Base-by-base conservation (phyloP, 2,888 invertebrate species). In the Tiliacea citrago region DNA sequence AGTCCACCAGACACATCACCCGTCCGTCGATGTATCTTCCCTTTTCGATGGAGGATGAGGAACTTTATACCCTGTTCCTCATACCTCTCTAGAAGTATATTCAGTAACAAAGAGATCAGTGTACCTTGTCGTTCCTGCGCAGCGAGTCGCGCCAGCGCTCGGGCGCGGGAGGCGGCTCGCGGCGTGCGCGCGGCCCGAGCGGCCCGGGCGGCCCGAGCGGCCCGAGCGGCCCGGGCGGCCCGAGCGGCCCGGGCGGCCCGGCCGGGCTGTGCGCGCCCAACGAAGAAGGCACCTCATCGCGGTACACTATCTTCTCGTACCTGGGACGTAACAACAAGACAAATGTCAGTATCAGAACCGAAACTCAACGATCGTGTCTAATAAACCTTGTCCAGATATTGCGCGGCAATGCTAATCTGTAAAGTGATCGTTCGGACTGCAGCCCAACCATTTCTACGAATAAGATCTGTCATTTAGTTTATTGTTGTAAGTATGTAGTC, bases 141-240 rank as follows among this genome's bases (percentile, higher is more conserved):
- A 97, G 93, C 53, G 97, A 97, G 86, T 97, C 97, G 10, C 97
- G 93, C 97, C 97, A 97, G 72, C 96, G 93, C 84, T 96, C 97
- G 71, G 93, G 84, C 47, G 87, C 71, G 49, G 68, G 65, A 35
- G 66, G 60, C 60, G 70, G 75, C 60, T 16, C 24, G 45, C 18
- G 45, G 0, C 45, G 51, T 39, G 67, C 21, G 10, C 39, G 51
- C 5, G 5, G 9, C 2, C 12, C 13, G 47, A 13, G 6, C 45
- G 53, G 10, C 1, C 21, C 21, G 42, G 1, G 45, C 8, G 35
- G 0, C 16, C 55, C 5, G 9, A 9, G 8, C 8, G 53, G 16
- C 16, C n/a, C 29, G 42, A 5, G 39, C 39, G 29, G 29, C 39
- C 39, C 39, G 39, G 7, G 39, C 7, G n/a, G n/a, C 39, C 39